Base-by-base conservation (phyloP, 1,140 invertebrate genomes). In the Philotrypesis tridentata region DNA sequence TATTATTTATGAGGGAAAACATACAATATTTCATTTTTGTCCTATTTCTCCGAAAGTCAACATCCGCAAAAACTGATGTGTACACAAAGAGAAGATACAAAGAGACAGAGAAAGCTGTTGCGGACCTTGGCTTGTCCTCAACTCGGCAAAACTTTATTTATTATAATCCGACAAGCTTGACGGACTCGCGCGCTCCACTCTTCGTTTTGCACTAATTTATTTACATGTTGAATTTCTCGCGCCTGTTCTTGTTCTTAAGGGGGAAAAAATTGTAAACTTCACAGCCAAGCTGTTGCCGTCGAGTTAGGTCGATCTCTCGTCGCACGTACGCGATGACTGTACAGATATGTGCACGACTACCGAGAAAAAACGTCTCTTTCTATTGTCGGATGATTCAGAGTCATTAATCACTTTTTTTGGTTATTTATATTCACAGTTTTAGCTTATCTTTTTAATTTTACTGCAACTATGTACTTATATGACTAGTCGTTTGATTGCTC, bases 251-350 rank as follows among this genome's bases (percentile, higher is more conserved):
- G 61, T 29, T 29, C 25, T 17, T n/a, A n/a, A 23, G 4, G 25
- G 25, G 12, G 37, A 70, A 33, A 70, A 33, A 70, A 70, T 70
- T 21, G 17, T 31, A 11, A 70, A 70, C 67, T 65, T 65, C 61
- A 25, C 25, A 21, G 67, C 31, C 8, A 21, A 70, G 4, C 37
- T 70, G 29, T 25, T 12, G 7, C 61, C 60, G 60, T 61, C 65
- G 40, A 65, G 33, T 70, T 37, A 70, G 67, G 29, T 70, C 67
- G 67, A 70, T 37, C 17, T 70, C 67, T 70, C 67, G 67, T 17
- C 11, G 67, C 67, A 37, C 31, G 67, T 70, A 65, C 14, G 17
- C 67, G 31, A 12, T 0, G 61, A 65, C 8, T 29, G 27, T 65
- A 23, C 27, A 65, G 4, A 21, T 65, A 8, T 27, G 4, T 25